Evolutionary conservation across 1,140 invertebrate species (phyloP).

Genomic region (Hormaphis cornu): DNA sequence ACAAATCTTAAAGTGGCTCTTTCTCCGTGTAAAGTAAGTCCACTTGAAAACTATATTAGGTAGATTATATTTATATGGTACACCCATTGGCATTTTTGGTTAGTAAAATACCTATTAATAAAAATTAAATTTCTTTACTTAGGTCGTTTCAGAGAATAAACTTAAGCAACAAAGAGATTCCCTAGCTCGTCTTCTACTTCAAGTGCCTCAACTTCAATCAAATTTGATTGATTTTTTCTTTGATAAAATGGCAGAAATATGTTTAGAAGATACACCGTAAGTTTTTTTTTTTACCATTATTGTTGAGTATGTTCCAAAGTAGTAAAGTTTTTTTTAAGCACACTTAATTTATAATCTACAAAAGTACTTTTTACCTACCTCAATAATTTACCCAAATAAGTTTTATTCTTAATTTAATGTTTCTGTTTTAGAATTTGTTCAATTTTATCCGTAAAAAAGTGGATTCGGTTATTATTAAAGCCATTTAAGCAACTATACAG

Average conservation of each 20-base stretch:
- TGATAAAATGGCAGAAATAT: conserved; percentile 36
- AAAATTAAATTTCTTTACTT: not conserved
- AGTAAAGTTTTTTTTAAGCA: not conserved
- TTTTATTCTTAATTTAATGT: not conserved
- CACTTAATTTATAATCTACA: too few relatives aligned
- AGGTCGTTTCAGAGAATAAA: conserved; percentile 3
- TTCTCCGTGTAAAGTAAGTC: not conserved
- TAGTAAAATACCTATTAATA: not conserved
- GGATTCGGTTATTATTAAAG: conserved; percentile 35
- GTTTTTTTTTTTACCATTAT: not conserved
- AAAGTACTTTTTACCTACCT: too few relatives aligned
- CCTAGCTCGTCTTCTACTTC: conserved; percentile 34
- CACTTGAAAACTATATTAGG: not conserved
- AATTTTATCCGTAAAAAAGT: not conserved
- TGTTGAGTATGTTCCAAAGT: not conserved
- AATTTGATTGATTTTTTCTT: conserved; percentile 34
- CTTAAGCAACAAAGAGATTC: conserved; percentile 32
- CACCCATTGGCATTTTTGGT: too few relatives aligned
- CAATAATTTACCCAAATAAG: not conserved
- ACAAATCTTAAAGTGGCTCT: conserved; percentile 4
- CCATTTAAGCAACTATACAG: conserved; percentile 34
- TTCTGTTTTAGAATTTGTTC: not conserved
- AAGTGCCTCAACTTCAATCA: conserved; percentile 34
- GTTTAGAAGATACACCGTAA: conserved; percentile 31
- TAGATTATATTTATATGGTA: not conserved